Evolutionary conservation across 2,113 vertebrate genomes (phyloP), one percentile per base, ranked within the genome.

Genomic region (Xyliphius kryptos): DNA sequence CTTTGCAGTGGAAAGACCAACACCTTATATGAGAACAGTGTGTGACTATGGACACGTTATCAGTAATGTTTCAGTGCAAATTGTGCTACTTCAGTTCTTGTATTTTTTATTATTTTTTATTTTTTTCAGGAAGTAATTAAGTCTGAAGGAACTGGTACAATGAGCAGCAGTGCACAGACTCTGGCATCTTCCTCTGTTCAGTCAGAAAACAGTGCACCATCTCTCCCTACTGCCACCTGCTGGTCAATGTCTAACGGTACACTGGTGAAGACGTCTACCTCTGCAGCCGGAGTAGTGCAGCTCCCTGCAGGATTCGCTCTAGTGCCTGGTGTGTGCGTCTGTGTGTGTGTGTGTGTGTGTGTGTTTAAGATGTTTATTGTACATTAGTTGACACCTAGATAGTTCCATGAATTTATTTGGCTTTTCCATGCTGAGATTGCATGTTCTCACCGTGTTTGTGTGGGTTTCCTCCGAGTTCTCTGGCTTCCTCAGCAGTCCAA

Each of bases 161-260:
- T 8, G 70, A 71, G 32, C 15, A 59, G 47, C 70, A 57, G 51
- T 12, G 52, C 5, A 20, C 22, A 49, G 15, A 32, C 63, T 1
- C 86, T 85, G 2, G 84, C 89, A 7, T 86, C 87, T 6, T 84
- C 87, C 73, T 85, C 87, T 75, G 87, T 90, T 89, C 86, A 91
- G 86, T 77, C 74, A 26, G 79, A 89, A 77, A 90, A 83, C 81
- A 85, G 86, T 0, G 85, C 83, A 58, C 81, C 88, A 11, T 85
- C 86, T 26, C 91, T 90, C 71, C 86, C 90, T 66, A 88, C 90
- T 86, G 82, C 88, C 71, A 85, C 92, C 81, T 90, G 91, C 83
- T 95, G 89, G 91, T 89, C 90, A 41, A 81, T 88, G 52, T 83
- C 90, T 77, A 95, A 96, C 2, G 93, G 93, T 70, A 90, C 91